Conservation (phyloP, 2,113 vertebrate species). For the Gymnorhina tibicen region DNA sequence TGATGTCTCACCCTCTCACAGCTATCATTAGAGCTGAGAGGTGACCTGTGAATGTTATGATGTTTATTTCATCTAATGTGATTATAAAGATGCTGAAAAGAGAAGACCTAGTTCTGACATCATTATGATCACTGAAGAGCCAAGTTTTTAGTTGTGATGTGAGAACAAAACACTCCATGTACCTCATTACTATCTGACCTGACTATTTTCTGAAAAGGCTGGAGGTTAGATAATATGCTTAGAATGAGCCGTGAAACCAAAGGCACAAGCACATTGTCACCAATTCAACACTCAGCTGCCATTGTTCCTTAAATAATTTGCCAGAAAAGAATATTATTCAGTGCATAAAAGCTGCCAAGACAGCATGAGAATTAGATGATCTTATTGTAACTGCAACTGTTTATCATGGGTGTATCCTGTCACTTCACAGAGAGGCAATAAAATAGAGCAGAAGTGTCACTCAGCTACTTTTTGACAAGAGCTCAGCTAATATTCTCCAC, state of each 20-base stretch:
- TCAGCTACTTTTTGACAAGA: constrained; percentile 3
- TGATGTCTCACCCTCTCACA: not conserved
- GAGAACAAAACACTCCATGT: not conserved
- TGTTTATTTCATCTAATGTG: not conserved
- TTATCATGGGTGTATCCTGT: constrained; percentile 44
- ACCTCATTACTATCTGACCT: constrained; percentile 3
- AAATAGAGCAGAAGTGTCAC: constrained; percentile 8
- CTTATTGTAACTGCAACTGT: constrained; percentile 17
- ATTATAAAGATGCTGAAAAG: not conserved
- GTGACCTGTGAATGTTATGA: not conserved
- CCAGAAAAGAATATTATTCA: constrained; percentile 25
- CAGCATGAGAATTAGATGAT: constrained; percentile 26
- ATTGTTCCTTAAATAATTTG: constrained; percentile 53
- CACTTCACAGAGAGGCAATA: constrained; percentile 22
- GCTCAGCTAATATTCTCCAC: not conserved
- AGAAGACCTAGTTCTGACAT: not conserved
- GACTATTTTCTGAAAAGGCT: not conserved
- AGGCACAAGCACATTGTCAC: not conserved
- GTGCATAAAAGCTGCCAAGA: constrained; percentile 16
- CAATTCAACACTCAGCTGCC: constrained; percentile 8
- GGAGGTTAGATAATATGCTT: not conserved
- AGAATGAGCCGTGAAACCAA: constrained; percentile 11
- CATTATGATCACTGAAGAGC: not conserved
- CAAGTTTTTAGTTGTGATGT: not conserved
- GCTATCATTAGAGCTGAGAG: not conserved